phyloP scores from a whole-genome alignment of 1,140 invertebrate species.

The Pseudomyrmex concolor region DNA sequence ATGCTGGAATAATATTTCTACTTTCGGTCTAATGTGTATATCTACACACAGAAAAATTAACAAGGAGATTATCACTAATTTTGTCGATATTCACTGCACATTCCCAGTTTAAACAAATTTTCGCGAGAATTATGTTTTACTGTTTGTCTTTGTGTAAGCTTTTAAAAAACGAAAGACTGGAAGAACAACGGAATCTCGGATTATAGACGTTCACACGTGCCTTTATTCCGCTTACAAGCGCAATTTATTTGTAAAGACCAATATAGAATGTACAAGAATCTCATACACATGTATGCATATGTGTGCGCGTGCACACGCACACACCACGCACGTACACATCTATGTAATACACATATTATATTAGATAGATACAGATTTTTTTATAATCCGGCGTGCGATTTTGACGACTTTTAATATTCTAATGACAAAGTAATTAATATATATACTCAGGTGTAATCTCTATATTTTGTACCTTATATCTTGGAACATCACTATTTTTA shows the following conservation, averaged over 20 bases:
- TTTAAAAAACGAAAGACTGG: neutral
- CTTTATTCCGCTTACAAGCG: conserved; percentile 32
- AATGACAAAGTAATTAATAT: conserved; percentile 30
- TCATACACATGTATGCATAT: neutral
- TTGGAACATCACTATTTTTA: conserved; percentile 25
- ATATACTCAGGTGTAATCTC: conserved; percentile 32
- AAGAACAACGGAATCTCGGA: conserved; percentile 30
- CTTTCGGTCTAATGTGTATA: too few relatives aligned
- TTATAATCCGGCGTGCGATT: conserved; percentile 42
- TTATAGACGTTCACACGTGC: conserved; percentile 14
- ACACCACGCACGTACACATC: too few relatives aligned
- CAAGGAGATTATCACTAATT: neutral
- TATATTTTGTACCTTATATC: conserved; percentile 21
- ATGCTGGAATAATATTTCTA: too few relatives aligned
- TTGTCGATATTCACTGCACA: neutral
- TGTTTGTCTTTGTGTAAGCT: neutral
- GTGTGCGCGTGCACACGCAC: too few relatives aligned
- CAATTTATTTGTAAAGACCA: conserved; percentile 40
- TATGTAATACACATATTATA: conserved; percentile 27
- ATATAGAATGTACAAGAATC: conserved; percentile 47
- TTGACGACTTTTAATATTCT: conserved; percentile 35
- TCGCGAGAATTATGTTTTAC: neutral
- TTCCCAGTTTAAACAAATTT: conserved; percentile 2
- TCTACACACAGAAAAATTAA: too few relatives aligned
- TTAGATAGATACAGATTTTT: conserved; percentile 35